Evolutionary conservation across 2,113 vertebrate species (phyloP), one percentile per base, ranked within the genome.

Genomic region (Scomber japonicus): DNA sequence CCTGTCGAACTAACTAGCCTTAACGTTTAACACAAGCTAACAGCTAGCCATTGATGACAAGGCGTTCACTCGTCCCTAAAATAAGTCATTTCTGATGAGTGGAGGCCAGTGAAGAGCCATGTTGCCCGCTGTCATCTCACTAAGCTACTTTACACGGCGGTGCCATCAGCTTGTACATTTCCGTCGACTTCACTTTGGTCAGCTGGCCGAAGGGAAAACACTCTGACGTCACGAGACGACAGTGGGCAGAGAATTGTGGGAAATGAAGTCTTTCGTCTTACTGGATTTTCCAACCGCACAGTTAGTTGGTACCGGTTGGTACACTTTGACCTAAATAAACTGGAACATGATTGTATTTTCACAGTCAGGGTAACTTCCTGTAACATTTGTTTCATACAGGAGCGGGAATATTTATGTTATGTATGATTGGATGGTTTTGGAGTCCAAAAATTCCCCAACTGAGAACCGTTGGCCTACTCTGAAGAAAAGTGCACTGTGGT

Each of bases 201-300:
- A 86, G 73, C 81, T 81, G 88, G 86, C 67, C 1, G 11, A 12
- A n/a, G 44, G n/a, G 30, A 1, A 9, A 19, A 2, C 15, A 4
- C 5, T 1, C 0, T 49, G 63, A 78, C 76, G 82, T 80, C 75
- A 65, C 53, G 17, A n/a, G 17, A 14, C 4, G 27, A 21, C 21
- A 17, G 1, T 0, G 45, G 16, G 69, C 49, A 48, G 30, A 1
- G 71, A 68, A 55, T 44, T 76, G 35, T 88, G 81, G 81, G 81
- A 70, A 45, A 69, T 65, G 62, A 0, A 2, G 57, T 67, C 40
- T 64, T 11, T 1, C 14, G 2, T 40, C 6, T 40, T 40, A 9
- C 1, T 5, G 12, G 9, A 1, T 57, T 27, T 11, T 3, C 4
- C 19, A 12, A 11, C 53, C 17, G 13, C 31, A 35, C 35, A 40